These are phyloP conservation scores for Brotula barbata DNA, from an alignment of 2,797 vertebrate genomes.

Conservation along the genomic window DNA sequence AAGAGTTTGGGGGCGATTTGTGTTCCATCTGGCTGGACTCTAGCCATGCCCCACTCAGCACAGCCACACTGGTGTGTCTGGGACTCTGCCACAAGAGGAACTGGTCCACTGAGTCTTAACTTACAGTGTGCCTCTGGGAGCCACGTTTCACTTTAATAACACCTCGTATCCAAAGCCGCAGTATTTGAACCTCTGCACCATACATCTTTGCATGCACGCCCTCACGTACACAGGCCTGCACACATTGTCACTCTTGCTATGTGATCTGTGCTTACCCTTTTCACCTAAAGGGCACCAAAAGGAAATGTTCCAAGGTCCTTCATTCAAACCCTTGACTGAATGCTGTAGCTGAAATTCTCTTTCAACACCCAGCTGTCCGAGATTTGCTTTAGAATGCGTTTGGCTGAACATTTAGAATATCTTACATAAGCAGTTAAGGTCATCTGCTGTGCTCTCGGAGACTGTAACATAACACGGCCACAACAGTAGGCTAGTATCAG, in stretches of 20 bases:
- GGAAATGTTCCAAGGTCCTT: conserved; percentile 53
- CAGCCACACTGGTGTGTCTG: conserved; percentile 60
- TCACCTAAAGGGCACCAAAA: conserved; percentile 61
- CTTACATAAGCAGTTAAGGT: conserved; percentile 68
- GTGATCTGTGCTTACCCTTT: conserved; percentile 53
- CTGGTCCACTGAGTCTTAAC: conserved; percentile 71
- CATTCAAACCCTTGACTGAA: conserved; percentile 47
- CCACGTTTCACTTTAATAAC: conserved; percentile 66
- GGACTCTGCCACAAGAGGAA: conserved; percentile 59
- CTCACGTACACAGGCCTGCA: conserved; percentile 27
- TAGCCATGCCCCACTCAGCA: conserved; percentile 65
- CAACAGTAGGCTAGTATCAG: conserved; percentile 59
- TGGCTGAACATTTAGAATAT: conserved; percentile 63
- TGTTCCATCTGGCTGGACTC: conserved; percentile 67
- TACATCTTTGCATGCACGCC: conserved; percentile 33
- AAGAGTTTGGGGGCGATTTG: conserved; percentile 65
- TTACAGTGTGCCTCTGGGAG: conserved; percentile 52
- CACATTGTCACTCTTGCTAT: conserved; percentile 52
- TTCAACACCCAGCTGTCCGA: conserved; percentile 72
- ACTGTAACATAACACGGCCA: conserved; percentile 62
- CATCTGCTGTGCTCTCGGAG: conserved; percentile 63
- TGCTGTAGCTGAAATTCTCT: conserved; percentile 63
- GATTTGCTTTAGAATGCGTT: conserved; percentile 69
- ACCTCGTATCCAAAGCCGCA: conserved; percentile 40
- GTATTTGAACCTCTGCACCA: conserved; percentile 23